Evolutionary conservation across 2,797 vertebrate genomes (phyloP).

Genomic region (Acanthornis magna): DNA sequence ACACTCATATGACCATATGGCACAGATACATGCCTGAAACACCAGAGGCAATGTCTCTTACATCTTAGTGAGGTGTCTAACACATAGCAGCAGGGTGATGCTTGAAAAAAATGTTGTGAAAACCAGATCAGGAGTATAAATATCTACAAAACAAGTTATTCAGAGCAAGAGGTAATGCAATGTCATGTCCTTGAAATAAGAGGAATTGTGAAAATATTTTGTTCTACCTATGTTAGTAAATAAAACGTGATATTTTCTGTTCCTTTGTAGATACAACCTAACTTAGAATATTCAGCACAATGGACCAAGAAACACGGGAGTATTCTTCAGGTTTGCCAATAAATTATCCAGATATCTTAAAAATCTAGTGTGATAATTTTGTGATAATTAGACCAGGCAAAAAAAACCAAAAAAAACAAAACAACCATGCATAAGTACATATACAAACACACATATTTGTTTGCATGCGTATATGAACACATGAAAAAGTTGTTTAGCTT

Average conservation of each 20-base stretch:
- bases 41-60: background rate
- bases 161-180: background rate
- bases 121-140: background rate
- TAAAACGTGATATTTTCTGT: background rate
- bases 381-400: background rate
- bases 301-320: background rate
- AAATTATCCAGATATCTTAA: background rate
- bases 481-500: background rate
- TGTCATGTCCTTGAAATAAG: background rate
- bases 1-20: background rate
- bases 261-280: background rate
- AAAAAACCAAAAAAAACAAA: background rate
- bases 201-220: background rate
- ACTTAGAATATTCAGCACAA: background rate
- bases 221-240: background rate
- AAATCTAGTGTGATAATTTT: background rate
- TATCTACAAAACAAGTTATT: background rate
- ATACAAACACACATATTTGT: background rate
- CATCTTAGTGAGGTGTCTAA: background rate
- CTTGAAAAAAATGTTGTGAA: background rate
- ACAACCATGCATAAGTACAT: background rate
- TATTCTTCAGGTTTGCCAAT: background rate
- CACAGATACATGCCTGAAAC: background rate
- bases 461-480: background rate
- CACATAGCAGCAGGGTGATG: background rate